Evolutionary conservation across 2,113 vertebrate genomes (phyloP).

Genomic region (Grammomys surdaster): DNA sequence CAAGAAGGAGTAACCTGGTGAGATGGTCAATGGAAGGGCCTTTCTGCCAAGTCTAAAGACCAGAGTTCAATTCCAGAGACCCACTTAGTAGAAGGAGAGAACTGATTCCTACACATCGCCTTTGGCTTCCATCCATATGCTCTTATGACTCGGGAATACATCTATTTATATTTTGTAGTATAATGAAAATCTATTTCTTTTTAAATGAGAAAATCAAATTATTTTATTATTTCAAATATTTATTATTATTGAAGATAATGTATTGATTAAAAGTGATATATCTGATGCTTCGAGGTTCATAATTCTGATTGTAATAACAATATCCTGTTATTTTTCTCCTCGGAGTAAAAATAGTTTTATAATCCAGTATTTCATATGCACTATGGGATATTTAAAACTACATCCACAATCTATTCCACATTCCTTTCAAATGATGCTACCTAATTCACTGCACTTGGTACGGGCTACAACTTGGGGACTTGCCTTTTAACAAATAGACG

Average conservation of each 20-base stretch:
- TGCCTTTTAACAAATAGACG: not conserved
- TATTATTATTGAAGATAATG: not conserved
- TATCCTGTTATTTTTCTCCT: not conserved
- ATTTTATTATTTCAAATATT: no score
- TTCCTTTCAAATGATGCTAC: not conserved
- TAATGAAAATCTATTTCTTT: not conserved
- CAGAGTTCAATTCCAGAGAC: not conserved
- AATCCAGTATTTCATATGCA: not conserved
- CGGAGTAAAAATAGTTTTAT: not conserved
- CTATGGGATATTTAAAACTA: not conserved
- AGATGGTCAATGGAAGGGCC: not conserved
- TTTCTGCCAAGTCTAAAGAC: not conserved
- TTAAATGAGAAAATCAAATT: not conserved
- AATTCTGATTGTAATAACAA: not conserved
- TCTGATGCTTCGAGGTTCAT: not conserved
- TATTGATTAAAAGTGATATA: not conserved
- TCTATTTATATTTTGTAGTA: not conserved
- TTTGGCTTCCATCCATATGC: not conserved
- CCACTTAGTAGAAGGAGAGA: not conserved
- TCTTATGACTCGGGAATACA: not conserved
- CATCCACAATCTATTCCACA: not conserved
- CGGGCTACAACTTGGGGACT: not conserved
- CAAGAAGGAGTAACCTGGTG: not conserved
- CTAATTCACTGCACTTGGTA: not conserved
- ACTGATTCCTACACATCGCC: not conserved